These are phyloP conservation scores for Nannoperca australis DNA, from an alignment of 2,797 vertebrate genomes.

Conservation along the genomic window DNA sequence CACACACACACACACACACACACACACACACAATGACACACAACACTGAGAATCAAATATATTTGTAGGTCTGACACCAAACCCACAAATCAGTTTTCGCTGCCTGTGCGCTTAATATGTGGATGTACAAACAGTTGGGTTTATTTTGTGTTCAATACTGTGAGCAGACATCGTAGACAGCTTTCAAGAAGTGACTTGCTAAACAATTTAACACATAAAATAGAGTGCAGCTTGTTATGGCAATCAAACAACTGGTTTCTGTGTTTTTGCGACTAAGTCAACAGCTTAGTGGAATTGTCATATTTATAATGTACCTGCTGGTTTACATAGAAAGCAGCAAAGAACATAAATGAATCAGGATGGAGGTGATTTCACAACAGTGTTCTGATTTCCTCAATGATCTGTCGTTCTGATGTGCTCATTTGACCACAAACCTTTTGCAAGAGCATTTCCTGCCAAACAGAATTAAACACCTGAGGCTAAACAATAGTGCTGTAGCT, in stretches of 20 bases:
- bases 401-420: slow-evolving; percentile 56
- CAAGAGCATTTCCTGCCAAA: slow-evolving; percentile 77
- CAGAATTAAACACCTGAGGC: slow-evolving; percentile 82
- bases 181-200: slow-evolving; percentile 26
- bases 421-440: slow-evolving; percentile 71
- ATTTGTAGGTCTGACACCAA: not conserved
- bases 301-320: slow-evolving; percentile 2
- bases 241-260: slow-evolving; percentile 1
- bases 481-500: slow-evolving; percentile 70
- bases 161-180: not conserved
- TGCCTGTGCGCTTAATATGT: slow-evolving; percentile 3
- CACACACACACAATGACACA: not conserved
- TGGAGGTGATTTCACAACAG: slow-evolving; percentile 65
- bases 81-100: slow-evolving; percentile 5
- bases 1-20: not conserved
- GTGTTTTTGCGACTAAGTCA: slow-evolving; percentile 24
- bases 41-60: not conserved
- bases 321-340: slow-evolving; percentile 27
- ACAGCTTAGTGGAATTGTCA: slow-evolving; percentile 4
- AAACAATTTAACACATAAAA: slow-evolving; percentile 15
- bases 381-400: slow-evolving; percentile 58
- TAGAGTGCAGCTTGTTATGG: not conserved
- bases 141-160: slow-evolving; percentile 9
- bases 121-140: slow-evolving; percentile 5
- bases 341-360: slow-evolving; percentile 38